These are phyloP conservation scores for Piezodorus guildinii DNA, from an alignment of 1,140 invertebrate species.

Conservation along the genomic window DNA sequence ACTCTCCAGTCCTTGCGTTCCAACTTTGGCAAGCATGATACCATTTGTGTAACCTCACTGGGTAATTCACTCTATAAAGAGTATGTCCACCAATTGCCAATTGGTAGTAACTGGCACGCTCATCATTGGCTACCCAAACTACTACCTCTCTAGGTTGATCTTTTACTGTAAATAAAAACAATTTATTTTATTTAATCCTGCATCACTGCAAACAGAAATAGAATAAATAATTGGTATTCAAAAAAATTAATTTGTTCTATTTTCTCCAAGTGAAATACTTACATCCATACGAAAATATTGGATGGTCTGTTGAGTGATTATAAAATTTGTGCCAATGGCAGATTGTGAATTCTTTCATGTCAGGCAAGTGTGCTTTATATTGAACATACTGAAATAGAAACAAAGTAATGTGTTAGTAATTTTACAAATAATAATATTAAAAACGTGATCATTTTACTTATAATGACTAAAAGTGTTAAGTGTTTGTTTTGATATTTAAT, in stretches of 20 bases:
- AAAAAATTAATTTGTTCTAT: not conserved
- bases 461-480: too few relatives aligned
- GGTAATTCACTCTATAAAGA: conserved; percentile 69
- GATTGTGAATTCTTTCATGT: conserved; percentile 66
- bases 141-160: conserved; percentile 57
- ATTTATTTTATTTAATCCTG: not conserved
- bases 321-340: conserved; percentile 69
- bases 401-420: not conserved
- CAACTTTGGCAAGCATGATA: conserved; percentile 75
- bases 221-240: not conserved
- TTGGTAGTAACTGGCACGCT: conserved; percentile 65
- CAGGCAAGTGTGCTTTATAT: conserved; percentile 54
- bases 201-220: too few relatives aligned
- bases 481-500: too few relatives aligned
- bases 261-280: conserved; percentile 32
- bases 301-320: conserved; percentile 68
- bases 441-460: too few relatives aligned
- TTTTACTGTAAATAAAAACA: conserved; percentile 39
- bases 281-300: conserved; percentile 70
- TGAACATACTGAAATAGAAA: conserved; percentile 39
- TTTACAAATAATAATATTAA: too few relatives aligned
- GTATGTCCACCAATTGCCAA: conserved; percentile 66
- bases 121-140: conserved; percentile 63
- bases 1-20: conserved; percentile 74
- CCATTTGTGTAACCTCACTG: conserved; percentile 63